These are phyloP conservation scores for Monopis laevigella DNA, from an alignment of 2,888 invertebrate genomes.

Conservation along the genomic window DNA sequence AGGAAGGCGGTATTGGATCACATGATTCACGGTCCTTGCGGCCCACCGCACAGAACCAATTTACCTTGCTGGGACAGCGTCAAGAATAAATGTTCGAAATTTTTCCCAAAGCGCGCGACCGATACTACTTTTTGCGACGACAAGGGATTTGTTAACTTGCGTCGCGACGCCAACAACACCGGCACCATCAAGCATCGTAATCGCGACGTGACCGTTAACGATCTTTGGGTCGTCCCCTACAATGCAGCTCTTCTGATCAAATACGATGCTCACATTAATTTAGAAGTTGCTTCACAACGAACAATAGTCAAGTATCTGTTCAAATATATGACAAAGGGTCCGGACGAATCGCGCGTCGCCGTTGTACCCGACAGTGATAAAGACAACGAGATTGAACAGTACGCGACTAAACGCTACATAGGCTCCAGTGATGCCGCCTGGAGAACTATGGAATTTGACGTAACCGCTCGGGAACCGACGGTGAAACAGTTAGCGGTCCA, in stretches of 20 bases:
- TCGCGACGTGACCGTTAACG: background rate
- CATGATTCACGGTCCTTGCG: conserved; percentile 23
- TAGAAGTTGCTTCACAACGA: conserved; percentile 10
- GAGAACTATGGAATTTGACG: too few relatives aligned
- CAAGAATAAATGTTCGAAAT: conserved; percentile 15
- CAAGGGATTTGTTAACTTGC: too few relatives aligned
- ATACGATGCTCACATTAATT: conserved; percentile 15
- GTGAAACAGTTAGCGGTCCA: too few relatives aligned
- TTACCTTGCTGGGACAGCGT: conserved; percentile 20
- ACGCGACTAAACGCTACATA: too few relatives aligned
- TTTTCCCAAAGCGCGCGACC: conserved; percentile 14
- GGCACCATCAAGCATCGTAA: background rate
- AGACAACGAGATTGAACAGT: conserved; percentile 8
- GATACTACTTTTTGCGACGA: too few relatives aligned
- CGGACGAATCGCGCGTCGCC: conserved; percentile 12
- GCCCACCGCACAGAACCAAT: conserved; percentile 14
- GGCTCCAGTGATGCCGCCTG: too few relatives aligned
- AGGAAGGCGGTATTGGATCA: conserved; percentile 11
- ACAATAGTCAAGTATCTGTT: conserved; percentile 15
- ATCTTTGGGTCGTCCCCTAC: conserved; percentile 17
- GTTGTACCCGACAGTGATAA: background rate
- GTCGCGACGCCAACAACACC: conserved; percentile 4
- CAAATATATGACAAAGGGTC: conserved; percentile 15
- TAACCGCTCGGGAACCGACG: too few relatives aligned
- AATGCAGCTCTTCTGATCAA: conserved; percentile 14